phyloP scores from a whole-genome alignment of 2,113 vertebrate species.

The Cololabis saira region DNA sequence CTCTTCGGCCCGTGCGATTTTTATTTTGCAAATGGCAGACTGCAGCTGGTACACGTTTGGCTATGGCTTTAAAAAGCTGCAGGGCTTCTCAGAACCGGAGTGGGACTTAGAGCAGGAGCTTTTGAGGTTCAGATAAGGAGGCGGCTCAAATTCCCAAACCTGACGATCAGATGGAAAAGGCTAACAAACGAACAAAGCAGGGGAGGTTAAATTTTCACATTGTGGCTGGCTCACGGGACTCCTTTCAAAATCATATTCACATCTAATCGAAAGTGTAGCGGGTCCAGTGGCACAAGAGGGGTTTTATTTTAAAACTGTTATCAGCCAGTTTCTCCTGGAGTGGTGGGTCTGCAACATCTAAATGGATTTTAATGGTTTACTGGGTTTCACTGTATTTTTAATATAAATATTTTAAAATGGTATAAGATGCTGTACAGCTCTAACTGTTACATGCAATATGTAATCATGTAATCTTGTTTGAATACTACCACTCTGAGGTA shows the following conservation, averaged over 20 bases:
- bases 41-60: constrained; percentile 42
- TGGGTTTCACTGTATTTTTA: no score
- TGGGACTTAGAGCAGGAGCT: constrained; percentile 27
- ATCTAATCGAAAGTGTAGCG: neutral
- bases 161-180: constrained; percentile 21
- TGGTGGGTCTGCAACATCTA: no score
- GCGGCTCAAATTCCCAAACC: constrained; percentile 23
- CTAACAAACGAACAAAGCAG: constrained; percentile 12
- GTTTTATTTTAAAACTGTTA: neutral
- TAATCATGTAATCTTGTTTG: no score
- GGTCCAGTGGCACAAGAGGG: no score
- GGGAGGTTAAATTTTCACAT: constrained; percentile 30
- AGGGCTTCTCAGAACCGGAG: constrained; percentile 20
- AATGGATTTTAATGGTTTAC: no score
- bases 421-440: no score
- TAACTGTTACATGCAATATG: no score
- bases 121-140: constrained; percentile 33
- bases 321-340: no score
- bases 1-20: neutral
- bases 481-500: no score
- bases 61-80: constrained; percentile 46
- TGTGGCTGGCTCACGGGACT: neutral
- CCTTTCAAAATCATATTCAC: neutral
- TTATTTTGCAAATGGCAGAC: constrained; percentile 25
- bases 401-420: no score